These are phyloP conservation scores for Tigriopus japonicus DNA, from an alignment of 1,140 invertebrate species.

Conservation along the genomic window DNA sequence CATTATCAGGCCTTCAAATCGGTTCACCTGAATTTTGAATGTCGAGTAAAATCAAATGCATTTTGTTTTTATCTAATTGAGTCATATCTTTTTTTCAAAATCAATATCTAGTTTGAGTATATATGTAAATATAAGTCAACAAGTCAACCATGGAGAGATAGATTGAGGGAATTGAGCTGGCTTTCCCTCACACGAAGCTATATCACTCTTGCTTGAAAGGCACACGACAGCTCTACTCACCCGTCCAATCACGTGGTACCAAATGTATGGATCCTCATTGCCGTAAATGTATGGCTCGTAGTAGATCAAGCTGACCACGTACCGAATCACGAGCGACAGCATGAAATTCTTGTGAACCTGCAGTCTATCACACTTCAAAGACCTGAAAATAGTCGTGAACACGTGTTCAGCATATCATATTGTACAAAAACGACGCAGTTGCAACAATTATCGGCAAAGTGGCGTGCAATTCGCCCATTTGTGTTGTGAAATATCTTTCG, in stretches of 20 bases:
- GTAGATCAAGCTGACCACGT: constrained; percentile 15
- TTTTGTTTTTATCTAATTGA: too few species aligned
- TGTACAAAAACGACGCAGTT: not conserved
- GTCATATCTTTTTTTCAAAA: too few species aligned
- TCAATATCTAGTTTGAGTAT: too few species aligned
- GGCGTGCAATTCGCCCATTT: not conserved
- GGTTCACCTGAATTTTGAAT: too few species aligned
- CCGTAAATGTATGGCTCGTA: constrained; percentile 15
- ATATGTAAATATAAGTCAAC: too few species aligned
- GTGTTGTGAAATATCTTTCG: too few species aligned
- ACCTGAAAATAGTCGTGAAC: not conserved
- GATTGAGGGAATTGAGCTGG: not conserved
- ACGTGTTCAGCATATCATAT: not conserved
- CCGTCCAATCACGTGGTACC: constrained; percentile 1
- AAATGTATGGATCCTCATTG: constrained; percentile 1
- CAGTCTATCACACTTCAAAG: constrained; percentile 16
- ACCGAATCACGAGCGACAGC: constrained; percentile 13
- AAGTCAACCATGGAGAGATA: not conserved
- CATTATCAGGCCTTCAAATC: too few species aligned
- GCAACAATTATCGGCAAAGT: not conserved
- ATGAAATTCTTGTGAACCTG: constrained; percentile 17
- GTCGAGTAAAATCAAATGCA: too few species aligned
- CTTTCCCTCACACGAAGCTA: too few species aligned
- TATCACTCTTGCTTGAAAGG: not conserved
- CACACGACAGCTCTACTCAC: constrained; percentile 4